Evolutionary conservation across 2,888 invertebrate species (phyloP).

Genomic region (Archaeoteleia sp.): DNA sequence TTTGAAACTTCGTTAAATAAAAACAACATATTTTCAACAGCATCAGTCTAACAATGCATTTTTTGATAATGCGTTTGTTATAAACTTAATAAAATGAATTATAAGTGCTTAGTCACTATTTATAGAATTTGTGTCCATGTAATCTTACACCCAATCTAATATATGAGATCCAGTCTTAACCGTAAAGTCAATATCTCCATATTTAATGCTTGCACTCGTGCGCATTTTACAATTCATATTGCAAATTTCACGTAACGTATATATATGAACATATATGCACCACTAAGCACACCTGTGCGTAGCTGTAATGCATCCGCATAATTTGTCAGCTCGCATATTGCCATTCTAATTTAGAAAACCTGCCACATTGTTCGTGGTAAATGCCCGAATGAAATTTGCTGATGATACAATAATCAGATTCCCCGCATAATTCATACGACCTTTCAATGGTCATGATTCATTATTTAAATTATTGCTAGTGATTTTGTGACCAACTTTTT

Average conservation of each 20-base stretch:
- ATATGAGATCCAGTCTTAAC: neutral
- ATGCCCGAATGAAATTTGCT: constrained; percentile 42
- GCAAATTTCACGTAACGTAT: constrained; percentile 38
- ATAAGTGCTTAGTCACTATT: no score
- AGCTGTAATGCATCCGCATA: constrained; percentile 47
- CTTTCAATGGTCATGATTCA: neutral
- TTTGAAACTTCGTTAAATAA: no score
- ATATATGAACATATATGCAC: constrained; percentile 37
- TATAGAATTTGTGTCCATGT: neutral
- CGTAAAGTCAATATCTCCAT: constrained; percentile 9
- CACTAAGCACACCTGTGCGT: constrained; percentile 50
- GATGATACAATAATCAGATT: constrained; percentile 47
- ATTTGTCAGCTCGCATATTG: constrained; percentile 57
- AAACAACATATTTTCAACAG: no score
- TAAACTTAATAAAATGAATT: no score
- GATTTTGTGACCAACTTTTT: no score
- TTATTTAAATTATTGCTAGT: neutral
- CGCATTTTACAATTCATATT: constrained; percentile 38
- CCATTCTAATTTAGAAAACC: constrained; percentile 54
- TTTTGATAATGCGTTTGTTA: no score
- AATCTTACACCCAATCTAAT: no score
- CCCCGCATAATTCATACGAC: constrained; percentile 14
- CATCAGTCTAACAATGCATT: no score
- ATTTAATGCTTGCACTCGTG: constrained; percentile 24
- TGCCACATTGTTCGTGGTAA: constrained; percentile 39